Conservation (phyloP, 2,888 invertebrate species). For the Ferdinandea cuprea region DNA sequence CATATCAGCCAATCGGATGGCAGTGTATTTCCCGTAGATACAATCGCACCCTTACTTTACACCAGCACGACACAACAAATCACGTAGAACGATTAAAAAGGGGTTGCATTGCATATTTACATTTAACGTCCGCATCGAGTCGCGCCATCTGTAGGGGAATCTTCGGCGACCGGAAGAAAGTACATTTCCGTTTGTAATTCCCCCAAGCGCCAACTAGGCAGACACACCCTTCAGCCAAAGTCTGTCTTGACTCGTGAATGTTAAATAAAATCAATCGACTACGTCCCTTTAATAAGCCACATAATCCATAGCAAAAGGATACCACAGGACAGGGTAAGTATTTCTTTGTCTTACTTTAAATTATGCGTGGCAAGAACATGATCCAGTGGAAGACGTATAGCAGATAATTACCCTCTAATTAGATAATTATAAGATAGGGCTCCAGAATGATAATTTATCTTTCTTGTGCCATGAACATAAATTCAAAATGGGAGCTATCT, state of each 20-base stretch:
- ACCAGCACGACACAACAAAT: slow-evolving; percentile 47
- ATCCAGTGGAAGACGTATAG: slow-evolving; percentile 31
- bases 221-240: neutral
- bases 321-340: slow-evolving; percentile 2
- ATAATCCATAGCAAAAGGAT: slow-evolving; percentile 6
- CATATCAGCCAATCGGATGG: slow-evolving; percentile 56
- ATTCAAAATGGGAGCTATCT: slow-evolving; percentile 15
- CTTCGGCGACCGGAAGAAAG: slow-evolving; percentile 40
- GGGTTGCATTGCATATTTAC: slow-evolving; percentile 4
- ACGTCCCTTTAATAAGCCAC: neutral
- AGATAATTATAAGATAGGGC: slow-evolving; percentile 69
- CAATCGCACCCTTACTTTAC: slow-evolving; percentile 38
- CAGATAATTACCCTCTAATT: slow-evolving; percentile 69
- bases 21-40: slow-evolving; percentile 28
- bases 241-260: too few species aligned
- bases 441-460: slow-evolving; percentile 55
- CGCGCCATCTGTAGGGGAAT: neutral
- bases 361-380: slow-evolving; percentile 25
- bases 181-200: slow-evolving; percentile 12
- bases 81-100: slow-evolving; percentile 45
- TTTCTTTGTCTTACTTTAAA: neutral
- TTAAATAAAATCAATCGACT: slow-evolving; percentile 1
- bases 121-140: slow-evolving; percentile 12
- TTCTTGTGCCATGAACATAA: slow-evolving; percentile 61
- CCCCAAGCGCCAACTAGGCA: neutral